A percentile compares a stretch with the other conserved stretches of the same genome.
Evolutionary conservation across 1,140 invertebrate genomes (phyloP).

Genomic region (Orchesella cincta): DNA sequence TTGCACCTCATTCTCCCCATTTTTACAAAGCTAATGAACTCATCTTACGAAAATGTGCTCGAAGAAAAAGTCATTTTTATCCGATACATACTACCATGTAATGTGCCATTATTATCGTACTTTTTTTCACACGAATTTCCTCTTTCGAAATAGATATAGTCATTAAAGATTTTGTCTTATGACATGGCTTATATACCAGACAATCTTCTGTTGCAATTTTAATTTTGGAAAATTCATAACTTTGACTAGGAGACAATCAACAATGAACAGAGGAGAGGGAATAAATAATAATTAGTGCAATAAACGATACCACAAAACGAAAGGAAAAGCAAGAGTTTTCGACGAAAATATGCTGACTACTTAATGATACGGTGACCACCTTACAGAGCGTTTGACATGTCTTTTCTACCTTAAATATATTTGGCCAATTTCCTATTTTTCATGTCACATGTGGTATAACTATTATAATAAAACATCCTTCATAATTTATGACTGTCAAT

Average conservation of each 20-base stretch:
- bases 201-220: background rate
- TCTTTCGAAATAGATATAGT: background rate
- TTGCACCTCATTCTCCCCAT: background rate
- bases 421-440: background rate
- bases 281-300: background rate
- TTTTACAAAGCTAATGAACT: background rate
- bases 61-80: background rate
- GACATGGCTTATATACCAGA: background rate
- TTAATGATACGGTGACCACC: background rate
- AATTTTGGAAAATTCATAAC: background rate
- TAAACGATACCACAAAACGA: too few relatives aligned
- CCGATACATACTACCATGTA: background rate
- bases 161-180: background rate
- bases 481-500: background rate
- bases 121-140: background rate
- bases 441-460: too few relatives aligned
- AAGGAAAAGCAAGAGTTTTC: background rate
- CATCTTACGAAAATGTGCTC: background rate
- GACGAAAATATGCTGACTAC: background rate
- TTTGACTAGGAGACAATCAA: background rate
- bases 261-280: background rate
- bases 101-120: too few relatives aligned
- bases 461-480: background rate
- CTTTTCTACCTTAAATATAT: too few relatives aligned
- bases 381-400: background rate